A percentile compares a stretch with the other conserved stretches of the same genome.
Conservation (phyloP, 2,888 invertebrate genomes). For the Philereme vetulata region DNA sequence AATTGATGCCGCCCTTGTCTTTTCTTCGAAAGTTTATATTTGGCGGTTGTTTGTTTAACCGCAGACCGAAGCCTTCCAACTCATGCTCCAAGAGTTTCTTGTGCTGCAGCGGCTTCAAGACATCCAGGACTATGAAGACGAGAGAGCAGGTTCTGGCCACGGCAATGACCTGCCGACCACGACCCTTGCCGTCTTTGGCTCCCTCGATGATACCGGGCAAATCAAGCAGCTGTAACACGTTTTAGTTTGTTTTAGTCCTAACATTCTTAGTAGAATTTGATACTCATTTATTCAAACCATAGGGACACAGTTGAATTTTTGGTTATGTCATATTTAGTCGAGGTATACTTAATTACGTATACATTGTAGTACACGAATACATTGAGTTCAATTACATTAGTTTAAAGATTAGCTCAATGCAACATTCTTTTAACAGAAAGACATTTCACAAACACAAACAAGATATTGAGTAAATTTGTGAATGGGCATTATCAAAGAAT, state of each 20-base stretch:
- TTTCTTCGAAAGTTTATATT: conserved; percentile 98
- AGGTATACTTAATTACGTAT: too few species aligned
- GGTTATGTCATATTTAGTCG: too few species aligned
- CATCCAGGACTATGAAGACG: conserved; percentile 98
- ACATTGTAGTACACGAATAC: too few species aligned
- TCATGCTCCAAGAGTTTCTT: conserved; percentile 98
- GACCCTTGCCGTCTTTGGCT: conserved; percentile 99
- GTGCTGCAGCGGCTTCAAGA: conserved; percentile 97
- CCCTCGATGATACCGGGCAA: conserved; percentile 99
- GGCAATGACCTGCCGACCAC: conserved; percentile 99
- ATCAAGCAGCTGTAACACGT: conserved; percentile 91
- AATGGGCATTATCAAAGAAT: too few species aligned
- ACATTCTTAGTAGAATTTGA: too few species aligned
- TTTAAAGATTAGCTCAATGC: too few species aligned
- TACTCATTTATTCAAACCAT: too few species aligned
- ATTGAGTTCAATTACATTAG: too few species aligned
- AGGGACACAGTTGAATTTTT: too few species aligned
- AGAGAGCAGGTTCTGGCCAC: conserved; percentile 99
- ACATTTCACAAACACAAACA: too few species aligned
- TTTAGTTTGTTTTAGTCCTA: background rate
- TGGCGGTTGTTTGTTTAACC: conserved; percentile 98
- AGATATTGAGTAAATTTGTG: too few species aligned
- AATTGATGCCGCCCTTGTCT: conserved; percentile 99
- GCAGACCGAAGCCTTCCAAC: conserved; percentile 98
- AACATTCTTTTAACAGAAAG: too few species aligned